Base-by-base conservation (phyloP, 2,797 vertebrate species). In the Chaenodraco wilsoni region DNA sequence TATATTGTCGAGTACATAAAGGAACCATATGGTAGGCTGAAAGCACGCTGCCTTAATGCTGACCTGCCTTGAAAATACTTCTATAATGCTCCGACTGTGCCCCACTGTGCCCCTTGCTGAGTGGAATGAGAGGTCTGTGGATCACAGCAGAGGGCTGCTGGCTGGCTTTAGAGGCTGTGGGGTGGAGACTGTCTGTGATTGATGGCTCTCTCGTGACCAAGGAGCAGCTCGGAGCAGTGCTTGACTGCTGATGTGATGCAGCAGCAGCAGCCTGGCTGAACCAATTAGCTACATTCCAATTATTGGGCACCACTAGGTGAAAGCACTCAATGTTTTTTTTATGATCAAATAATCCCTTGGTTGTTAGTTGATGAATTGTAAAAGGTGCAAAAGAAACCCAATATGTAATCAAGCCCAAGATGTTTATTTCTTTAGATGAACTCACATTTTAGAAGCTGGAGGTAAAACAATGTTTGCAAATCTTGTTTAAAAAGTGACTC, bases 111-210 rank as follows among this genome's bases (percentile, higher is more conserved):
- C 21, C 71, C 63, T 60, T 77, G 81, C 52, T 21, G 69, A 21
- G 52, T 19, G 56, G 56, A 78, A 72, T 65, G 64, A 60, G 55
- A 65, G 66, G 73, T 70, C 65, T 77, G 68, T 40, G 56, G 77
- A 81, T 61, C 72, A 40, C 49, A 87, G 68, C 65, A 31, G 61
- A 41, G 70, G 74, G 70, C 19, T 62, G 73, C 8, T 67, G 37
- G 13, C 52, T 79, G 80, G 33, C 49, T 65, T 77, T 67, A 78
- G 27, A 78, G 71, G 49, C 27, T 46, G 46, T 71, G 78, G 75
- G 75, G 82, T 52, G 69, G 72, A 74, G 57, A 46, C 48, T 9
- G 8, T 21, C 72, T 41, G 84, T 41, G 84, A 86, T 78, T 78
- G 81, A 85, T 85, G 76, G 67, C 9, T 60, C 76, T 65, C 72